Conservation (phyloP, 2,888 invertebrate species). For the Megastigmus dorsalis region DNA sequence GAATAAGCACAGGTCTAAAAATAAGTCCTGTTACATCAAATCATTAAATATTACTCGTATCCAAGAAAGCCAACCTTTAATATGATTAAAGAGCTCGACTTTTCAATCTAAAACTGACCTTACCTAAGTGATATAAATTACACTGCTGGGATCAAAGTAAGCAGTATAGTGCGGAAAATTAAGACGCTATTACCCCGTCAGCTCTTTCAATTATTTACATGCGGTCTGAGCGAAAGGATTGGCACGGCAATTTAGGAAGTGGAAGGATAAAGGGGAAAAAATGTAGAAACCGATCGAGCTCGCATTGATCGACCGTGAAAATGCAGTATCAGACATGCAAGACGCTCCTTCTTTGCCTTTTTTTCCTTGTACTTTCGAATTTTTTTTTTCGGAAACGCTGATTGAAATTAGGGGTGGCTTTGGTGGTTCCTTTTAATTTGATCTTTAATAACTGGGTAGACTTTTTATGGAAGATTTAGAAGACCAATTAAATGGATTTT, state of each 20-base stretch:
- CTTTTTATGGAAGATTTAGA: conserved; percentile 1
- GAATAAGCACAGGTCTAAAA: no score
- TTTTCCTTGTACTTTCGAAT: not conserved
- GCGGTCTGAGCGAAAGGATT: not conserved
- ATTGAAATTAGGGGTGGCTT: not conserved
- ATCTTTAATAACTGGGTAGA: no score
- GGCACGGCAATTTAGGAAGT: conserved; percentile 3
- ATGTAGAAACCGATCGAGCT: conserved; percentile 3
- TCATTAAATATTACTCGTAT: no score
- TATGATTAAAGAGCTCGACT: no score
- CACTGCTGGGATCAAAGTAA: no score
- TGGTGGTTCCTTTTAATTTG: conserved; percentile 1
- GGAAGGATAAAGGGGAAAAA: no score
- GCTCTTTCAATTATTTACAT: conserved; percentile 47
- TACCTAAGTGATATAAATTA: no score
- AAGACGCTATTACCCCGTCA: conserved; percentile 41
- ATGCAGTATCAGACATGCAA: not conserved
- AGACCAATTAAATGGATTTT: conserved; percentile 19
- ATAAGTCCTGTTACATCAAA: no score
- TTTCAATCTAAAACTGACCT: no score
- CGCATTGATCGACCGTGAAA: conserved; percentile 27
- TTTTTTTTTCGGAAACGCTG: not conserved
- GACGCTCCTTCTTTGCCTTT: not conserved
- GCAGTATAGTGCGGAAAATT: not conserved
- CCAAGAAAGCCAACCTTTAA: no score